Evolutionary conservation across 2,888 invertebrate species (phyloP).

Genomic region (Camponotus fellah): DNA sequence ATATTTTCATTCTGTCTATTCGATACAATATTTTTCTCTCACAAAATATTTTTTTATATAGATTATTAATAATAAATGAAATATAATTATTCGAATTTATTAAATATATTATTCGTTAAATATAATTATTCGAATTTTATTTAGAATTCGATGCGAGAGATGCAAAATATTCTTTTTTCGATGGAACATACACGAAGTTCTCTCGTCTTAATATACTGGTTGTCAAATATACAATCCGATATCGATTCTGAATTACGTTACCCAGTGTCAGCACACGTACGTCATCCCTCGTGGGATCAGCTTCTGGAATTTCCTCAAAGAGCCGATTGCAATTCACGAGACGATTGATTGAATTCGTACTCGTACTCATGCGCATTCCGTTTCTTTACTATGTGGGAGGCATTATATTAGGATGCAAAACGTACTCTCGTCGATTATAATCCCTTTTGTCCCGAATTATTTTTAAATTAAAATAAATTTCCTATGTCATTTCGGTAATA

Average conservation of each 20-base stretch:
- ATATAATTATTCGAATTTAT: neutral
- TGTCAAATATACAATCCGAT: slow-evolving; percentile 15
- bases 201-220: neutral
- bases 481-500: neutral
- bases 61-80: neutral
- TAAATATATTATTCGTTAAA: no score
- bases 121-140: neutral
- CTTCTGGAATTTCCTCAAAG: slow-evolving; percentile 37
- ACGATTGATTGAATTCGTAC: slow-evolving; percentile 44
- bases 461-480: neutral
- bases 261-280: slow-evolving; percentile 29
- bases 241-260: slow-evolving; percentile 30
- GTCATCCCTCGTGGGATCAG: slow-evolving; percentile 29
- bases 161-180: neutral
- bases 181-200: neutral
- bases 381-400: slow-evolving; percentile 34
- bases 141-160: neutral
- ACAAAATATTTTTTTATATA: neutral
- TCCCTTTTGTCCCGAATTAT: neutral
- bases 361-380: slow-evolving; percentile 62
- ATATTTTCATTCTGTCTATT: neutral
- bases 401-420: neutral
- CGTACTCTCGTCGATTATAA: neutral
- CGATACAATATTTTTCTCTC: neutral
- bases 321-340: slow-evolving; percentile 40